phyloP scores from a whole-genome alignment of 2,797 vertebrate species.

The Sebastes hubbsi region DNA sequence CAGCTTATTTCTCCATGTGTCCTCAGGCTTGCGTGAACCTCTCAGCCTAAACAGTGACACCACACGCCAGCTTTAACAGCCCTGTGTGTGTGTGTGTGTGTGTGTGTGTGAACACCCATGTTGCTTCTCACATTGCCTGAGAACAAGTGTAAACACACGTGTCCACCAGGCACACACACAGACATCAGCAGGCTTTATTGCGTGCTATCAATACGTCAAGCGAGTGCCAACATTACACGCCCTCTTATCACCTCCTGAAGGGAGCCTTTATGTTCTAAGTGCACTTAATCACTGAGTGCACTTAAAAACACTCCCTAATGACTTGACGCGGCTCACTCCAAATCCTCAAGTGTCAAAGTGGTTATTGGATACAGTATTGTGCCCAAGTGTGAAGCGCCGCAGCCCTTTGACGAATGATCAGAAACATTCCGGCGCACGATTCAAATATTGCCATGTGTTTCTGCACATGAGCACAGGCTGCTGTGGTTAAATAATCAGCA shows the following conservation, averaged over 20 bases:
- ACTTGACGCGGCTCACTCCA: constrained; percentile 16
- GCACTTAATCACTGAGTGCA: constrained; percentile 65
- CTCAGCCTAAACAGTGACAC: constrained; percentile 27
- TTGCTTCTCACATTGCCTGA: constrained; percentile 47
- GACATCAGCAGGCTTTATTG: neutral
- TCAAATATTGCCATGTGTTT: neutral
- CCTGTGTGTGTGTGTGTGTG: neutral
- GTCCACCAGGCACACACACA: constrained; percentile 30
- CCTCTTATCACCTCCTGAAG: constrained; percentile 52
- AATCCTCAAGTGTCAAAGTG: constrained; percentile 37
- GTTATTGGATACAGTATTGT: constrained; percentile 17
- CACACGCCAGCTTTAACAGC: constrained; percentile 3
- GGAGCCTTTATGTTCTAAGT: constrained; percentile 46
- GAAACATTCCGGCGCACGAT: constrained; percentile 5
- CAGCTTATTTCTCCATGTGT: neutral
- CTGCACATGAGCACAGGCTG: neutral
- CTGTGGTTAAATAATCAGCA: neutral
- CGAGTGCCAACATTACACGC: constrained; percentile 31
- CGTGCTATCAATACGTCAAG: constrained; percentile 38
- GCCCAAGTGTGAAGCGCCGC: neutral
- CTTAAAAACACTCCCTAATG: constrained; percentile 57
- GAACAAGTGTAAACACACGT: constrained; percentile 55
- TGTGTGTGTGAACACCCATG: constrained; percentile 12
- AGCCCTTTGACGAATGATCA: neutral
- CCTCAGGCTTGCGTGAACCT: neutral